Evolutionary conservation across 1,140 invertebrate genomes (phyloP).

Genomic region (Drosophila malerkotliana): DNA sequence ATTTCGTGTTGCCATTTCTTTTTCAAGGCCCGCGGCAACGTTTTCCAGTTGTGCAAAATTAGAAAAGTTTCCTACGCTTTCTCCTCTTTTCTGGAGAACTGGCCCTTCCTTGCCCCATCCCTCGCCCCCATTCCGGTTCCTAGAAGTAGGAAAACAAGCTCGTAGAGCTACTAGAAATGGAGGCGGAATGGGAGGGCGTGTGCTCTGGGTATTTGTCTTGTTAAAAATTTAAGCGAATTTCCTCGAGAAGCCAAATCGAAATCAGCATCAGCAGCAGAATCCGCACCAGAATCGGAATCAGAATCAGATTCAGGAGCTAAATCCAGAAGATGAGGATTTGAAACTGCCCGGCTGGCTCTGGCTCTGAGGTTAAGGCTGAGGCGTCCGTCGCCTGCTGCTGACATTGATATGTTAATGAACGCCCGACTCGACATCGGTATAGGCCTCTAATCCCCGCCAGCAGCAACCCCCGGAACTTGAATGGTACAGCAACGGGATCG

Average conservation of each 20-base stretch:
- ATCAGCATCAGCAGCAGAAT: conserved; percentile 46
- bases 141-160: conserved; percentile 18
- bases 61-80: conserved; percentile 67
- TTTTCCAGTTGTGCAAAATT: conserved; percentile 69
- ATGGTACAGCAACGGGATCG: not conserved
- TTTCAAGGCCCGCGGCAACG: conserved; percentile 56
- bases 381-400: conserved; percentile 47
- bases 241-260: conserved; percentile 65
- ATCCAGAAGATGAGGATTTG: conserved; percentile 29
- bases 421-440: conserved; percentile 20
- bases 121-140: conserved; percentile 22
- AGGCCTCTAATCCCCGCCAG: conserved; percentile 57
- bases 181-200: conserved; percentile 27
- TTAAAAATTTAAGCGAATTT: conserved; percentile 83
- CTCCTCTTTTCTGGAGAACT: conserved; percentile 4
- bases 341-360: not conserved
- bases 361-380: not conserved
- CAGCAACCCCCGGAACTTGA: conserved; percentile 31
- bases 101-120: no score
- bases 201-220: conserved; percentile 79
- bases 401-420: conserved; percentile 82
- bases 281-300: conserved; percentile 48
- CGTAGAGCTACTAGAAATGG: not conserved
- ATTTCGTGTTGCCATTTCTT: conserved; percentile 54
- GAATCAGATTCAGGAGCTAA: conserved; percentile 45